Conservation (phyloP, 2,797 vertebrate species). For the Trichosurus vulpecula region DNA sequence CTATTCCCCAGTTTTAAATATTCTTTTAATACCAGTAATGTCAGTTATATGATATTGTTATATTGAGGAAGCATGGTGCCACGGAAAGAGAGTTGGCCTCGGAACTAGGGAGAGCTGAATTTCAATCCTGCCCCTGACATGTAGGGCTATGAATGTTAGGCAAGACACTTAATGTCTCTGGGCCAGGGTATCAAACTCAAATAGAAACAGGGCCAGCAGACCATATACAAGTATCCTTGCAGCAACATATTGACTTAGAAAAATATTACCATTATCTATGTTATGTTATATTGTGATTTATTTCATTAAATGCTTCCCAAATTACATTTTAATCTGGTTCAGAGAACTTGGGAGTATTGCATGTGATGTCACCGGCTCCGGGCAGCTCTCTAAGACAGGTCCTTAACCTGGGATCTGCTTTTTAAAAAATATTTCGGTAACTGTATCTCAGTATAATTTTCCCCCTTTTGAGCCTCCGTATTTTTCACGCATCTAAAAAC, state of each 20-base stretch:
- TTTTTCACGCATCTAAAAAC: neutral
- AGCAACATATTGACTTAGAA: neutral
- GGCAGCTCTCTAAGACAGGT: neutral
- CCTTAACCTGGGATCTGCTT: neutral
- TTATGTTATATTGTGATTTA: neutral
- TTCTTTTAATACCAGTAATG: neutral
- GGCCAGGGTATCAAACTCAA: neutral
- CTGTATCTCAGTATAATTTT: neutral
- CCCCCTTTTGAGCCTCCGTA: neutral
- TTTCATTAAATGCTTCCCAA: neutral
- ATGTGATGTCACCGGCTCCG: neutral
- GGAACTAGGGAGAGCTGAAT: neutral
- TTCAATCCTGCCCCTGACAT: neutral
- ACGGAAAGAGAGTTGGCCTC: neutral
- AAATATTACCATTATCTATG: neutral
- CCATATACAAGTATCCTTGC: neutral
- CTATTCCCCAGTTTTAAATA: neutral
- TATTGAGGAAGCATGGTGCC: neutral
- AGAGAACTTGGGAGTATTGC: neutral
- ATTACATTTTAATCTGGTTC: neutral
- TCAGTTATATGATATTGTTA: neutral
- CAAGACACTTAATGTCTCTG: neutral
- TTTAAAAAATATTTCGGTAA: neutral
- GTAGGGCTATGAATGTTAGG: neutral
- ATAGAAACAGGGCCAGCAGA: neutral